Base-by-base conservation (phyloP, 2,113 vertebrate species). In the Ctenodactylus gundi region DNA sequence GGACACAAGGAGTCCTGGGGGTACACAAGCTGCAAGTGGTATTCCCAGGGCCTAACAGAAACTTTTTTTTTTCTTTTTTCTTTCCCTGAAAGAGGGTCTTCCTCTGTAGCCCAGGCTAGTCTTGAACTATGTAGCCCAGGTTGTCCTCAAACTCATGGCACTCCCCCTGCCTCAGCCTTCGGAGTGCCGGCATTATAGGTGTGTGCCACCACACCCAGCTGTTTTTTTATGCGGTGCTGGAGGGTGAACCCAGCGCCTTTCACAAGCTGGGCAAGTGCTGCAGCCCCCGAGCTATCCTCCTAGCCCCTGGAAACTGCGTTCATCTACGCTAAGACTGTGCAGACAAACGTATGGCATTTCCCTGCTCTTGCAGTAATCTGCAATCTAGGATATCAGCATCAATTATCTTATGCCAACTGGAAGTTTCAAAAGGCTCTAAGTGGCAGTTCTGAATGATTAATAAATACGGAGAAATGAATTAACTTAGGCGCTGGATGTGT, bases 381-480 rank as follows among this genome's bases (percentile, higher is more conserved):
- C 46, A 58, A n/a, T 55, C 57, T 31, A 34, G 46, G 8, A 2
- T 29, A 10, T 81, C 29, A 31, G 13, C 51, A 64, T 10, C 77
- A 92, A 81, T 85, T 68, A 87, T 60, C 58, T 85, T 31, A 23
- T 36, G 73, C 36, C 75, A 70, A 96, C 20, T 36, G 36, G 88
- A 92, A 94, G 78, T 65, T 89, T 82, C n/a, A 39, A 78, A 96
- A 83, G 64, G 44, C 46, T 75, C 51, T 23, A 25, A 58, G 39
- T 53, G 58, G 41, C 78, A 85, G n/a, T 46, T 85, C 73, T 10
- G 31, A 25, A 64, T 41, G 23, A 85, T 64, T 62, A 82, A 57
- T 58, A 49, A 64, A 82, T 65, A 55, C 2, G 0, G 21, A 68
- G 23, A 77, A 87, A 88, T 70, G 78, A 62, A 51, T 78, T 58